Percentiles rank a stretch among this genome's conserved stretches.
These are phyloP conservation scores for Platichthys flesus DNA, from an alignment of 2,113 vertebrate genomes.

Conservation along the genomic window DNA sequence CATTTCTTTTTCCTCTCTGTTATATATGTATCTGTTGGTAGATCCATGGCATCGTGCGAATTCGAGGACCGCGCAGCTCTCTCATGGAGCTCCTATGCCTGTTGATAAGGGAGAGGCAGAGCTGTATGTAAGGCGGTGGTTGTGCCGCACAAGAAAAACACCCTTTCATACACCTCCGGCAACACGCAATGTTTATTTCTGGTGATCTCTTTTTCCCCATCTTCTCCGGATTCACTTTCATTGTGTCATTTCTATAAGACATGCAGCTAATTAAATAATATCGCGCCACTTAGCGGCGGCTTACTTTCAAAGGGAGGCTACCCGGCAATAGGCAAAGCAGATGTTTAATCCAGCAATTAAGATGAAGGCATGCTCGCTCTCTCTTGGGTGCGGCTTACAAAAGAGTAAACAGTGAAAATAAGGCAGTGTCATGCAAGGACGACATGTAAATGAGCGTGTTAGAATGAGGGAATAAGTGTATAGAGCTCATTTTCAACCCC, in stretches of 20 bases:
- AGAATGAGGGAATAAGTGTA: neutral
- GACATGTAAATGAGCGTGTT: slow-evolving; percentile 6
- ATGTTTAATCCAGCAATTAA: slow-evolving; percentile 80
- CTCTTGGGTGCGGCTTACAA: slow-evolving; percentile 60
- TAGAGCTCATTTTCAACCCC: neutral
- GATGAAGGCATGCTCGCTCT: slow-evolving; percentile 47
- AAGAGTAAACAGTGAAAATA: slow-evolving; percentile 47
- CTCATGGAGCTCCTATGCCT: slow-evolving; percentile 32
- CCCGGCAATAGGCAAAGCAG: slow-evolving; percentile 61
- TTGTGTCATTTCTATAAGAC: slow-evolving; percentile 61
- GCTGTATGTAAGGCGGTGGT: slow-evolving; percentile 21
- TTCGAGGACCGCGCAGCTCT: slow-evolving; percentile 26
- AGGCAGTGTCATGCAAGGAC: slow-evolving; percentile 32
- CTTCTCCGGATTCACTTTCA: slow-evolving; percentile 28
- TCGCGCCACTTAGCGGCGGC: slow-evolving; percentile 63
- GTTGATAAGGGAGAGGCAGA: slow-evolving; percentile 51
- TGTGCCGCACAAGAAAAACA: slow-evolving; percentile 28
- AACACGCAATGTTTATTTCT: slow-evolving; percentile 23
- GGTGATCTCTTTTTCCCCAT: slow-evolving; percentile 3
- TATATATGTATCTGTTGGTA: slow-evolving; percentile 59
- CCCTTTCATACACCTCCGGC: slow-evolving; percentile 17
- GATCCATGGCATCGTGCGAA: slow-evolving; percentile 42
- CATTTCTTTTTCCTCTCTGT: slow-evolving; percentile 22
- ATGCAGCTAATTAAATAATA: slow-evolving; percentile 77
- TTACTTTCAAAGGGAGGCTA: slow-evolving; percentile 65